phyloP scores from a whole-genome alignment of 2,113 vertebrate genomes.

The Cyphomyrus discorhynchus region DNA sequence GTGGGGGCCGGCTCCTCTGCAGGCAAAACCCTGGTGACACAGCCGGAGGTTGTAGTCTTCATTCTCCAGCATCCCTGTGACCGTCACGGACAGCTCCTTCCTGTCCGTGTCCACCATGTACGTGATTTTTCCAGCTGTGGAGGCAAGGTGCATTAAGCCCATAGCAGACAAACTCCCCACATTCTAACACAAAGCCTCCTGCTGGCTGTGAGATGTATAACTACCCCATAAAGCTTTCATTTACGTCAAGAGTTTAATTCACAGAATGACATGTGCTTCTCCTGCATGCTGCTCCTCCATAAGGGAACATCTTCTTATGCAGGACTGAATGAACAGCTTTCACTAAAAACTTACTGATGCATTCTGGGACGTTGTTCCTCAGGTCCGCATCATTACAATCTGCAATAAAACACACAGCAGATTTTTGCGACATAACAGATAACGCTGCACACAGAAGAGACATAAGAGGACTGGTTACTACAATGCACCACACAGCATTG shows the following conservation, averaged over 20 bases:
- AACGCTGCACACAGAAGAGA: background rate
- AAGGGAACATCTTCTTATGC: background rate
- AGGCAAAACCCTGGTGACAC: slow-evolving; percentile 68
- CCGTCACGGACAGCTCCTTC: slow-evolving; percentile 61
- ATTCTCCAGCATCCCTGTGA: slow-evolving; percentile 55
- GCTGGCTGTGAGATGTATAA: background rate
- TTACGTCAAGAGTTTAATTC: background rate
- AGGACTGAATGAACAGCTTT: background rate
- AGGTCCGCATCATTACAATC: slow-evolving; percentile 69
- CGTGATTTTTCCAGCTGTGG: slow-evolving; percentile 61
- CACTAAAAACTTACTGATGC: slow-evolving; percentile 66
- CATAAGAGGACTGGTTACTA: background rate
- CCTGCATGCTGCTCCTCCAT: background rate
- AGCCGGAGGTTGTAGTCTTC: slow-evolving; percentile 69
- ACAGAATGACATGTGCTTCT: background rate
- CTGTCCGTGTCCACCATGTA: slow-evolving; percentile 58
- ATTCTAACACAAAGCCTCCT: background rate
- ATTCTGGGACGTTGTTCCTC: slow-evolving; percentile 61
- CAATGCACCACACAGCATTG: background rate
- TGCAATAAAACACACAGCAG: slow-evolving; percentile 43
- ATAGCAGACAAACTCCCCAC: background rate
- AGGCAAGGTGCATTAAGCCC: background rate
- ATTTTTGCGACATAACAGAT: background rate
- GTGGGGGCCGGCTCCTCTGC: slow-evolving; percentile 53
- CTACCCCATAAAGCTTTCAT: background rate